Evolutionary conservation across 2,888 invertebrate genomes (phyloP).

Genomic region (Lissonota sp.): DNA sequence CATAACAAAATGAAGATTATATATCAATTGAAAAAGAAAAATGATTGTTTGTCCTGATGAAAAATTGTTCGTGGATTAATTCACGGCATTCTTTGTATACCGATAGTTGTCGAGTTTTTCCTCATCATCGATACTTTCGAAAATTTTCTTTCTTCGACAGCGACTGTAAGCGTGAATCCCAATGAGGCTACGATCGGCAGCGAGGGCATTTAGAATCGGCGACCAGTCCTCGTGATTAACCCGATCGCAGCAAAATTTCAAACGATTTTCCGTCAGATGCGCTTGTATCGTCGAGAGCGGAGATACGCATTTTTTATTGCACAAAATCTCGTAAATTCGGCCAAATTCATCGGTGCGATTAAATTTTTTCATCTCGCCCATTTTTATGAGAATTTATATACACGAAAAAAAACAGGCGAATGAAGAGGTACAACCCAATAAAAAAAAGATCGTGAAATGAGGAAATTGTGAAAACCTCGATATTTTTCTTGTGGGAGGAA

Average conservation of each 20-base stretch:
- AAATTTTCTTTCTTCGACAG: conserved; percentile 59
- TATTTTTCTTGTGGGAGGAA: background rate
- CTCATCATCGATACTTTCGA: conserved; percentile 69
- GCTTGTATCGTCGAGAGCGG: conserved; percentile 66
- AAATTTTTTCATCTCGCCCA: conserved; percentile 46
- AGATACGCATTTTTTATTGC: conserved; percentile 61
- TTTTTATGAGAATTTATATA: conserved; percentile 12
- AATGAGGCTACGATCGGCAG: conserved; percentile 67
- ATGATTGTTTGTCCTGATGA: too few relatives aligned
- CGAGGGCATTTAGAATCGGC: conserved; percentile 69
- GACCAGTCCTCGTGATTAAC: conserved; percentile 70
- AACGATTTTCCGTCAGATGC: conserved; percentile 63
- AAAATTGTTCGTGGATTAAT: too few relatives aligned
- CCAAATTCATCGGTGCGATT: conserved; percentile 40
- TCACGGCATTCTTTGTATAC: conserved; percentile 60
- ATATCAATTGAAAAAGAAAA: too few relatives aligned
- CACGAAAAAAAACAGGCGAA: background rate
- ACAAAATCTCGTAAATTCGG: conserved; percentile 65
- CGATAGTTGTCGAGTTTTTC: conserved; percentile 69
- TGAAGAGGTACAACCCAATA: background rate
- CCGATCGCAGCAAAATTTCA: conserved; percentile 71
- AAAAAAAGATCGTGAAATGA: background rate
- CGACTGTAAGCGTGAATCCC: conserved; percentile 70
- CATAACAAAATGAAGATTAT: conserved; percentile 5
- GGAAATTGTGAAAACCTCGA: background rate